Percentiles rank a stretch among this genome's conserved stretches.
phyloP scores from a whole-genome alignment of 2,797 vertebrate species.

The Sorex maritimensis region DNA sequence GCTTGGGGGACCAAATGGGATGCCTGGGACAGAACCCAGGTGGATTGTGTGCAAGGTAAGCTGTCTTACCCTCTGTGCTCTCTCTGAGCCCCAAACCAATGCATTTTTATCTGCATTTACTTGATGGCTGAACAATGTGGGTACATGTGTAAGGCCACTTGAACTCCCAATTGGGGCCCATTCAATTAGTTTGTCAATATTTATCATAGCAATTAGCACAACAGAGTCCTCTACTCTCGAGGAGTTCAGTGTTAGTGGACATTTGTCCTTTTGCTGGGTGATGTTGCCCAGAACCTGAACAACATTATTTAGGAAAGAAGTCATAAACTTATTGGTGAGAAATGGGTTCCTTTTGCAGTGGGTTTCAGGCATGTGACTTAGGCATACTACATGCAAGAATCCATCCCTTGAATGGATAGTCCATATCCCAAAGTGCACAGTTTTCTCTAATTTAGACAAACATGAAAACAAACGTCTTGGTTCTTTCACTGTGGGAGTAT shows the following conservation, averaged over 20 bases:
- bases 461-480: slow-evolving; percentile 31
- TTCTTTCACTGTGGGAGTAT: slow-evolving; percentile 1
- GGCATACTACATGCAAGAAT: not conserved
- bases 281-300: slow-evolving; percentile 23
- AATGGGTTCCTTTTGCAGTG: not conserved
- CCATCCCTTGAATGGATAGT: slow-evolving; percentile 9
- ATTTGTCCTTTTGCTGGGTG: not conserved
- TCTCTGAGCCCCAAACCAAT: not conserved
- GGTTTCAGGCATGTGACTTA: slow-evolving; percentile 14
- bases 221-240: slow-evolving; percentile 59
- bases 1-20: too few relatives aligned
- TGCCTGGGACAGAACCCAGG: too few relatives aligned
- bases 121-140: not conserved
- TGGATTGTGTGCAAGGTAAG: too few relatives aligned
- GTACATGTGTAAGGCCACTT: not conserved
- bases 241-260: too few relatives aligned
- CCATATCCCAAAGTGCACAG: not conserved
- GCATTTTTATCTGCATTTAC: slow-evolving; percentile 54
- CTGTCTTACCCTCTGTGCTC: too few relatives aligned
- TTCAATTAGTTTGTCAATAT: slow-evolving; percentile 48
- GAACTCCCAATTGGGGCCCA: slow-evolving; percentile 33
- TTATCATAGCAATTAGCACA: slow-evolving; percentile 42
- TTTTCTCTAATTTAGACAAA: slow-evolving; percentile 16
- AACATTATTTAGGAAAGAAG: not conserved
- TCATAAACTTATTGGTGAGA: slow-evolving; percentile 30